Percentiles rank a stretch among this genome's conserved stretches.
These are phyloP conservation scores for Rousettus leschenaultii DNA, from an alignment of 2,113 vertebrate genomes.

Conservation along the genomic window DNA sequence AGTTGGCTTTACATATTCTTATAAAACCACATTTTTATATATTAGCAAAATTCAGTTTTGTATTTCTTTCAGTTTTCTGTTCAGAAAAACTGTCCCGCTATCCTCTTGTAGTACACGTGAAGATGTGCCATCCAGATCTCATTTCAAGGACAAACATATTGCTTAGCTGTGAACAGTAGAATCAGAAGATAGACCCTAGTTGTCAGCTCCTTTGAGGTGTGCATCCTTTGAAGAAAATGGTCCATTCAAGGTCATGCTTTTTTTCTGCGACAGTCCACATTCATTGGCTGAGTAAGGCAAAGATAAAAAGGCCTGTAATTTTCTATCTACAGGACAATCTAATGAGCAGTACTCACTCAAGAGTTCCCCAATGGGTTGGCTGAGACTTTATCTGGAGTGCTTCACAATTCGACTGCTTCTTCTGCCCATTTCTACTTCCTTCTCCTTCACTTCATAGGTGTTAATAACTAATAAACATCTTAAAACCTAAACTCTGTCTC, in stretches of 20 bases:
- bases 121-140: neutral
- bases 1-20: neutral
- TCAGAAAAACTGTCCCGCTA: neutral
- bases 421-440: neutral
- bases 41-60: neutral
- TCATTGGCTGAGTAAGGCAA: neutral
- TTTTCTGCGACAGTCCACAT: neutral
- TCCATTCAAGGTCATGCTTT: neutral
- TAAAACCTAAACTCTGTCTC: neutral
- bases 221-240: neutral
- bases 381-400: neutral
- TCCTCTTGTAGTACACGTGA: neutral
- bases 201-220: neutral
- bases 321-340: neutral
- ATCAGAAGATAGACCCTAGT: too few relatives aligned
- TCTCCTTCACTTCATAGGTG: neutral
- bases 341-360: neutral
- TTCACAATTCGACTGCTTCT: neutral
- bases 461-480: neutral
- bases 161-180: neutral
- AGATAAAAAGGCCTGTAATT: neutral
- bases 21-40: neutral
- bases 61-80: neutral
- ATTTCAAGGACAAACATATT: neutral
- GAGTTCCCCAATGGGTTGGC: neutral